Percentiles rank a stretch among this genome's conserved stretches.
Evolutionary conservation across 1,140 invertebrate species (phyloP).

Genomic region (Brachionus paranguensis): DNA sequence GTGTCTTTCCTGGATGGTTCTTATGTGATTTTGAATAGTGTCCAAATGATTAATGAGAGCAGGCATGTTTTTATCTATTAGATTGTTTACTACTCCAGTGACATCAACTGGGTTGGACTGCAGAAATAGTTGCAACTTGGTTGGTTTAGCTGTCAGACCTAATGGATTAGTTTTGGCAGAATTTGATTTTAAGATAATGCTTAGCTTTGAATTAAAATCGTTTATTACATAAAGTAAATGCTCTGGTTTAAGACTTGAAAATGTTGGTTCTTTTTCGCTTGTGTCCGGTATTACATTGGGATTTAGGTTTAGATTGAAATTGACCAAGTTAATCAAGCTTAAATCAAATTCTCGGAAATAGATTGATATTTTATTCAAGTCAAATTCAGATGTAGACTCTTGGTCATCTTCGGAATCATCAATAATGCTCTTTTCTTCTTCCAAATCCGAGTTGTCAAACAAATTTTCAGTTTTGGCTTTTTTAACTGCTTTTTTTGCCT

Average conservation of each 20-base stretch:
- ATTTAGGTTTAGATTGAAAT: not conserved
- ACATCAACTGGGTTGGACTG: not conserved
- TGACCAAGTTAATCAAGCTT: not conserved
- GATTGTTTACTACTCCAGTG: not conserved
- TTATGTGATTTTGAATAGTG: not conserved
- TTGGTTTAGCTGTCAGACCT: not conserved
- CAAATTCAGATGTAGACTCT: not conserved
- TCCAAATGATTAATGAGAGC: not conserved
- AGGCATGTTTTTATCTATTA: not conserved
- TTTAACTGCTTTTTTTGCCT: not conserved
- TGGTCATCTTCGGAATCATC: conserved; percentile 1
- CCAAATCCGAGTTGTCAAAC: not conserved
- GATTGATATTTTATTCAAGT: conserved; percentile 18
- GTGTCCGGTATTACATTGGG: conserved; percentile 8
- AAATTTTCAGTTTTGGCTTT: not conserved
- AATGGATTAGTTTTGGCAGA: not conserved
- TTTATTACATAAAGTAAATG: not conserved
- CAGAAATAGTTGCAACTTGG: not conserved
- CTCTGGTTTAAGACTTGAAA: not conserved
- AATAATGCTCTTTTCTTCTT: not conserved
- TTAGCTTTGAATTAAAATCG: conserved; percentile 14
- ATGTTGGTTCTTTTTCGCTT: not conserved
- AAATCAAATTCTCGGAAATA: conserved; percentile 33
- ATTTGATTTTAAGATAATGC: conserved; percentile 8
- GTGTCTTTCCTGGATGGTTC: not conserved